Evolutionary conservation across 2,113 vertebrate species (phyloP).

Genomic region (Rhineura floridana): DNA sequence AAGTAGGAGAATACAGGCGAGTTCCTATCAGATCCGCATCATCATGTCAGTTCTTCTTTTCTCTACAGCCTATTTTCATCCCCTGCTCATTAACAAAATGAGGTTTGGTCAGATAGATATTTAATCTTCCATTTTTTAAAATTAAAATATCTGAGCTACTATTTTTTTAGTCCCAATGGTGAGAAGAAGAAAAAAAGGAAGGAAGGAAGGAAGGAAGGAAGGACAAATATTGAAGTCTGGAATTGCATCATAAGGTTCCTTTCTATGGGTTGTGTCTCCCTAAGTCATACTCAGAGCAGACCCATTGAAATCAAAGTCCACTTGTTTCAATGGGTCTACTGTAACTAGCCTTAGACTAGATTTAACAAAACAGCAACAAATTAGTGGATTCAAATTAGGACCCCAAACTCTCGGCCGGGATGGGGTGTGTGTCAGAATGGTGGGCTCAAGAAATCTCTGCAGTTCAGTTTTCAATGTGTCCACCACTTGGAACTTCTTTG

Average conservation of each 20-base stretch:
- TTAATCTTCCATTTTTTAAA: not conserved
- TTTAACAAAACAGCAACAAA: no score
- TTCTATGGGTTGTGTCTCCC: not conserved
- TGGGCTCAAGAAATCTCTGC: not conserved
- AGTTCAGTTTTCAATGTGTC: not conserved
- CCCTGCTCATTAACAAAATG: conserved; percentile 18
- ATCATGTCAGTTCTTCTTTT: not conserved
- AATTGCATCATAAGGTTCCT: not conserved
- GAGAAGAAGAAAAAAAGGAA: not conserved
- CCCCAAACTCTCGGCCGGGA: no score
- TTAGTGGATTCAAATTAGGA: not conserved
- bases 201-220: not conserved
- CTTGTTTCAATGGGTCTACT: no score
- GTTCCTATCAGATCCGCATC: not conserved
- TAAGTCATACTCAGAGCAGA: not conserved
- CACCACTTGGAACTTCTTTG: not conserved
- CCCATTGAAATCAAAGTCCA: not conserved
- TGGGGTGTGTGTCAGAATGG: no score
- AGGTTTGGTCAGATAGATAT: not conserved
- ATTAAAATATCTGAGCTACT: not conserved
- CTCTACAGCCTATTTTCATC: conserved; percentile 1
- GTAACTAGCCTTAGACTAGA: not conserved
- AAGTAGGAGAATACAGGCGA: not conserved
- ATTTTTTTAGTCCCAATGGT: not conserved
- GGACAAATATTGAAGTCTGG: not conserved